Percentiles rank a stretch among this genome's conserved stretches.
Evolutionary conservation across 2,113 vertebrate species (phyloP).

Genomic region (Perca fluviatilis): DNA sequence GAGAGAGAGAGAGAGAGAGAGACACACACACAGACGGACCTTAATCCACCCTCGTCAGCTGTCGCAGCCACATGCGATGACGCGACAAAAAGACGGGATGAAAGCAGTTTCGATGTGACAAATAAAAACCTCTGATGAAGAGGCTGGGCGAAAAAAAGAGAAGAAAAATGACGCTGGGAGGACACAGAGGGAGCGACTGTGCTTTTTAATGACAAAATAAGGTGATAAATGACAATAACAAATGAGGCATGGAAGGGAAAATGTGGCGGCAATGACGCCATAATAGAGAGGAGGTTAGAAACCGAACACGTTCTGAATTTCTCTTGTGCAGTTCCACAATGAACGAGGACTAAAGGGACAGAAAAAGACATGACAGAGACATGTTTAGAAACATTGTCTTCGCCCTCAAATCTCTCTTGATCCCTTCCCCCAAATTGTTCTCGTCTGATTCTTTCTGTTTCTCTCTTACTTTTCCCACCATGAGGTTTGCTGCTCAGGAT

Average conservation of each 20-base stretch:
- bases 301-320: no score
- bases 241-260: conserved; percentile 4
- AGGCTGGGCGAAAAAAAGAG: neutral
- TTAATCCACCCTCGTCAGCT: neutral
- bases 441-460: no score
- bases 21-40: conserved; percentile 4
- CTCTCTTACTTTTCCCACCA: no score
- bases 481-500: no score
- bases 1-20: neutral
- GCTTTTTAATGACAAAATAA: conserved; percentile 18
- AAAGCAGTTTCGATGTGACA: conserved; percentile 35
- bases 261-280: no score
- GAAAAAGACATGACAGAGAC: no score
- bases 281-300: no score
- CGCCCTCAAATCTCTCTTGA: no score
- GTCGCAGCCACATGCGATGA: conserved; percentile 20
- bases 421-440: no score
- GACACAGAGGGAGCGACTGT: neutral
- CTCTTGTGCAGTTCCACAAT: no score
- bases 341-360: no score
- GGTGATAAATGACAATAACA: conserved; percentile 35
- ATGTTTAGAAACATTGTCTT: no score
- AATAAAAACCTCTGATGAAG: conserved; percentile 22
- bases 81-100: conserved; percentile 24
- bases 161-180: neutral